Evolutionary conservation across 2,797 vertebrate genomes (phyloP).

Genomic region (Sciurus vulgaris): DNA sequence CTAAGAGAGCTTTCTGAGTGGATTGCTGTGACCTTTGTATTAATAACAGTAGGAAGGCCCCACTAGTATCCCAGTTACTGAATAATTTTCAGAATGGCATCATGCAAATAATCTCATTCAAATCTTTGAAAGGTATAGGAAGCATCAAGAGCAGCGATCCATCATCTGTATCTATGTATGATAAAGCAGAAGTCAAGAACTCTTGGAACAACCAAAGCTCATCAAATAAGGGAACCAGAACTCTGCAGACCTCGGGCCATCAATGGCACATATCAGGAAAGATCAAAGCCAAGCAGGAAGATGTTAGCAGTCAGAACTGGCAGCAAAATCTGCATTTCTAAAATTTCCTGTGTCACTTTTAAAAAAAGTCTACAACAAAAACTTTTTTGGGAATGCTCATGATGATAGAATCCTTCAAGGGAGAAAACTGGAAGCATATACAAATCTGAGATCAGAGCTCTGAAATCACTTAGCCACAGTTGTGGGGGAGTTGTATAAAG

Average conservation of each 20-base stretch:
- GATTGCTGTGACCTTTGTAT: background rate
- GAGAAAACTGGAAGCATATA: background rate
- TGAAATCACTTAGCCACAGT: background rate
- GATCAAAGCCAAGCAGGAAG: background rate
- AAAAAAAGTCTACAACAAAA: background rate
- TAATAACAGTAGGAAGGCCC: background rate
- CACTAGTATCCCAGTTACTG: background rate
- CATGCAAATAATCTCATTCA: background rate
- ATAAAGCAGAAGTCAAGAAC: conserved; percentile 42
- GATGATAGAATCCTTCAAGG: background rate
- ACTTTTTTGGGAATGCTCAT: background rate
- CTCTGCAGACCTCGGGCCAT: background rate
- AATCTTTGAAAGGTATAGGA: background rate
- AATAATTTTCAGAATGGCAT: conserved; percentile 51
- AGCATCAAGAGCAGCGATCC: background rate
- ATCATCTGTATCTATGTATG: background rate
- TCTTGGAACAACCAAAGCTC: conserved; percentile 8
- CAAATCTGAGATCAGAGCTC: background rate
- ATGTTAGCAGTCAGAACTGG: background rate
- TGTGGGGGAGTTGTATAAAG: background rate
- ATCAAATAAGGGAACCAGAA: background rate
- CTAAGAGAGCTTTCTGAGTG: background rate
- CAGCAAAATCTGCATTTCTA: background rate
- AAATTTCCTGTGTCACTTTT: background rate
- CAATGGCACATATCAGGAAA: background rate